Evolutionary conservation across 1,140 invertebrate genomes (phyloP), one percentile per base, ranked within the genome.

Genomic region (Saxidomus purpurata): DNA sequence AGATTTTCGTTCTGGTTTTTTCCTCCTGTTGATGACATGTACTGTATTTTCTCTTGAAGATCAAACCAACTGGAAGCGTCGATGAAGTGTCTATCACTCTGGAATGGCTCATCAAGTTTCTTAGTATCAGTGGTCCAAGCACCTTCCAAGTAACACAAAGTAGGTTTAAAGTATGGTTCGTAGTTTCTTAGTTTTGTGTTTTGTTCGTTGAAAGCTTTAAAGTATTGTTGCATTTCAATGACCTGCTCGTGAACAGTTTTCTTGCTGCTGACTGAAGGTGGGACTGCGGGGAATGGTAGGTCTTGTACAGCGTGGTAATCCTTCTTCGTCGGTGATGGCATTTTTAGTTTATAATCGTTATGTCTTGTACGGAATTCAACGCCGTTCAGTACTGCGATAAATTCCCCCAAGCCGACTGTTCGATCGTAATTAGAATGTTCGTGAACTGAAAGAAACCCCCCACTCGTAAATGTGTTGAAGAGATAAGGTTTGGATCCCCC

Each of bases 61-160:
- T 92, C 89, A 38, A 89, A 87, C 93, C 91, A 92, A 76, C 80
- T 91, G 15, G 43, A 34, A 17, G 92, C 92, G 28, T 93, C 92
- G n/a, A 93, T 87, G 59, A 80, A 59, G 85, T 94, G 92, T 19
- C 93, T 76, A 36, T 93, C 92, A 81, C 90, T 93, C 9, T 80
- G 15, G 34, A 93, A 94, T 0, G 93, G 92, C 61, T 93, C 93
- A n/a, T 87, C 79, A 11, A 95, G 47, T 8, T 77, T 36, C 17
- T 91, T 88, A 2, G 86, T 92, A 74, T 93, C 63, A 11, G 55
- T 90, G 0, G 93, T 94, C 94, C 94, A 95, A 28, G 84, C 89
- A n/a, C 93, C 94, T 71, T 95, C 94, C 69, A 95, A 40, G 79
- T 94, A 95, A 85, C 94, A 94, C 25, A 95, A 76, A 22, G 92